Evolutionary conservation across 2,888 invertebrate species (phyloP).

Genomic region (Leistus spinibarbis): DNA sequence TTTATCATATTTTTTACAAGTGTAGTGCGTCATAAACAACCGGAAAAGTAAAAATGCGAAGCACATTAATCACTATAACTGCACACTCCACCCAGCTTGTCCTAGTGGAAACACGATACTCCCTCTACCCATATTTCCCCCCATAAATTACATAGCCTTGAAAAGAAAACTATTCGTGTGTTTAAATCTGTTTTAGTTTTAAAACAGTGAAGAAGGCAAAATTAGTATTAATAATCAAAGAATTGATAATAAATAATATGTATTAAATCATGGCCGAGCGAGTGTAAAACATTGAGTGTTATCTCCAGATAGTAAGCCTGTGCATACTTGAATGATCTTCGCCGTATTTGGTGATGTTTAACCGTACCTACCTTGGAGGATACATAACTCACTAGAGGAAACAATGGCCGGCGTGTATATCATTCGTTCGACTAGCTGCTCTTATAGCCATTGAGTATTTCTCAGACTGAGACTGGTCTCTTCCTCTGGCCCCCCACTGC

Average conservation of each 20-base stretch:
- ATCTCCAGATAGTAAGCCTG: not conserved
- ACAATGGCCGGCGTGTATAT: not conserved
- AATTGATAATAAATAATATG: not conserved
- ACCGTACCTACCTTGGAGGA: constrained; percentile 1
- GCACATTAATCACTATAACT: too few relatives aligned
- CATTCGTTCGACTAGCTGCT: not conserved
- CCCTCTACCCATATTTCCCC: too few relatives aligned
- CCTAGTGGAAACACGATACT: too few relatives aligned
- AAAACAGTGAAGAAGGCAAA: too few relatives aligned
- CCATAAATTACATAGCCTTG: too few relatives aligned
- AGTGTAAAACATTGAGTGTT: not conserved
- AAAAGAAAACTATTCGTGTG: too few relatives aligned
- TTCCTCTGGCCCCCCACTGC: constrained; percentile 24
- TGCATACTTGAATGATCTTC: not conserved
- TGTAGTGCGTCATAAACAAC: too few relatives aligned
- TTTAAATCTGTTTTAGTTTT: too few relatives aligned
- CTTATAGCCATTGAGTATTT: not conserved
- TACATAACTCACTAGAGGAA: not conserved
- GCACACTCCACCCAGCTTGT: too few relatives aligned
- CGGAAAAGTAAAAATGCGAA: too few relatives aligned
- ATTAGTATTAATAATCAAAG: not conserved
- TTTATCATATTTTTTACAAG: too few relatives aligned
- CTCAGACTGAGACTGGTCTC: not conserved
- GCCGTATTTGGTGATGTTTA: not conserved
- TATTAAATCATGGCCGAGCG: not conserved